These are phyloP conservation scores for Phortica variegata DNA, from an alignment of 1,140 invertebrate genomes.

Conservation along the genomic window DNA sequence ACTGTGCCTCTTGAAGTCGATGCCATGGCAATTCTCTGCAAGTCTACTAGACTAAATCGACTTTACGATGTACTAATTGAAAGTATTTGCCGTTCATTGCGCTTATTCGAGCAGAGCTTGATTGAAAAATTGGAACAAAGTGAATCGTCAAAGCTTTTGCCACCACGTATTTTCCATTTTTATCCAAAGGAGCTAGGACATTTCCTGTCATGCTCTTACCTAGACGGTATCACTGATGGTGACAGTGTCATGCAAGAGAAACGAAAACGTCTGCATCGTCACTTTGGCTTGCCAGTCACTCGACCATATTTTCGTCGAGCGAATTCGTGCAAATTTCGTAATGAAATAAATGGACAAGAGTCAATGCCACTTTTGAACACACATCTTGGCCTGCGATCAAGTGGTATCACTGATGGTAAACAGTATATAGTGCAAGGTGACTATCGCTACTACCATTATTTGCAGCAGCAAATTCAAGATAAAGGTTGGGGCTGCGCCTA, in stretches of 20 bases:
- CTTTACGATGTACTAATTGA: slow-evolving; percentile 73
- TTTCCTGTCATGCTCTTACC: slow-evolving; percentile 73
- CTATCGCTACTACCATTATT: slow-evolving; percentile 96
- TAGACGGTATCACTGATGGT: slow-evolving; percentile 64
- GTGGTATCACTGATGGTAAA: slow-evolving; percentile 57
- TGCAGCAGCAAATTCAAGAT: slow-evolving; percentile 94
- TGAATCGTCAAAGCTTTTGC: slow-evolving; percentile 18
- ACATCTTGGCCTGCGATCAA: slow-evolving; percentile 64
- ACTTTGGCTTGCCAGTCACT: slow-evolving; percentile 67
- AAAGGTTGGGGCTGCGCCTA: slow-evolving; percentile 99
- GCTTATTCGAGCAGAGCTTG: slow-evolving; percentile 64
- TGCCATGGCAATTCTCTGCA: slow-evolving; percentile 69
- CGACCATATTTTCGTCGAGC: slow-evolving; percentile 71
- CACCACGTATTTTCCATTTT: slow-evolving; percentile 54
- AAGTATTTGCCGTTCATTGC: slow-evolving; percentile 69
- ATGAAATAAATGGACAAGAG: slow-evolving; percentile 54
- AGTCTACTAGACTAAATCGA: slow-evolving; percentile 63
- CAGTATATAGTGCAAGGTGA: slow-evolving; percentile 73
- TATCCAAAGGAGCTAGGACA: slow-evolving; percentile 65
- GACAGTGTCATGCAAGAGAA: slow-evolving; percentile 60
- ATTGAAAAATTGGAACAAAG: slow-evolving; percentile 48
- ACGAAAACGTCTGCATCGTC: slow-evolving; percentile 68
- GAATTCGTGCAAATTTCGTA: slow-evolving; percentile 66
- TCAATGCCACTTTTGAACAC: slow-evolving; percentile 70
- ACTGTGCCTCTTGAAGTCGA: slow-evolving; percentile 69